Evolutionary conservation across 2,888 invertebrate species (phyloP), one percentile per base, ranked within the genome.

Genomic region (Eupithecia subumbrata): DNA sequence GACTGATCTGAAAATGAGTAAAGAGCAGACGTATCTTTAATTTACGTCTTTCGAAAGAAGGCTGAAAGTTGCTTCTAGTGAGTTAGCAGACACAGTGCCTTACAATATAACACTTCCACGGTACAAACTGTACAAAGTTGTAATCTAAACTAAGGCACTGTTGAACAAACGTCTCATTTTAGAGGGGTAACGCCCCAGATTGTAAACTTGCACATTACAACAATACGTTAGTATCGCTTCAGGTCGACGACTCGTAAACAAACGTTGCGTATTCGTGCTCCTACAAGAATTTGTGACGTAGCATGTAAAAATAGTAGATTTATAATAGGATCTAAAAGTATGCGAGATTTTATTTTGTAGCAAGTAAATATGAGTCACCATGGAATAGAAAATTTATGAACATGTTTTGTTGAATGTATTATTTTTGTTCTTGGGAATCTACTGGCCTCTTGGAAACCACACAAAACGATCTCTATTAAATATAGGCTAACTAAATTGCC

Each of bases 121-220:
- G n/a, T 87, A 91, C 90, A 86, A 84, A 40, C 8, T n/a, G n/a
- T 87, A 91, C 90, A 86, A 84, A 91, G 91, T 91, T 88, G 83
- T 85, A 89, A 86, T 84, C 84, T 85, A 90, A 90, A 90, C 90
- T 87, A 84, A 83, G 80, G 87, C 83, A 82, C 88, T 92, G 90
- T 91, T 91, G 88, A 91, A 90, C 88, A 91, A 91, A 91, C 87
- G 87, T 86, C 90, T 88, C 87, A 88, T 89, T 91, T 92, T 88
- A 90, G 90, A 88, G 86, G 93, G 91, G 91, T 91, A 94, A 93
- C 90, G 94, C 87, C 90, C 93, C 87, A 92, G 90, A 90, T 90
- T 91, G 92, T 93, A 91, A 92, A 91, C 92, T 88, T 82, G 85
- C 87, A 85, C 85, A 87, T 87, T 88, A 84, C 83, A 91, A 92